phyloP scores from a whole-genome alignment of 2,113 vertebrate genomes.

The Dendrocopos noguchii region DNA sequence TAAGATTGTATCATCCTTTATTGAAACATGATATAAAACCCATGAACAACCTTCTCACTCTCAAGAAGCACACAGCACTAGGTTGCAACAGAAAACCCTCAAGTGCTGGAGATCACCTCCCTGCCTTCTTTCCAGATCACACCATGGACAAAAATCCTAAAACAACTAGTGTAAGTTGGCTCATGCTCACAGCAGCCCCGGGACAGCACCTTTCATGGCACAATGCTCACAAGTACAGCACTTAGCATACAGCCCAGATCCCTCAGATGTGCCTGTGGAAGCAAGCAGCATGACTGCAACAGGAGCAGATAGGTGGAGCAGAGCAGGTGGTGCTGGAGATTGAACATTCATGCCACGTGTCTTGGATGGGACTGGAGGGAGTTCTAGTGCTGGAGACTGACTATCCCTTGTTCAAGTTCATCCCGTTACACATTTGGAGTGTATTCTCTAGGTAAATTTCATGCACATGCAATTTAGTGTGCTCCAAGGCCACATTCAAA shows the following conservation, averaged over 20 bases:
- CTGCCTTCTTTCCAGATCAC: neutral
- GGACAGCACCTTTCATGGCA: neutral
- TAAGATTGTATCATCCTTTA: neutral
- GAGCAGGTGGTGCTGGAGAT: neutral
- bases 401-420: neutral
- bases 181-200: neutral
- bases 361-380: neutral
- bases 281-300: neutral
- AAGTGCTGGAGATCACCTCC: neutral
- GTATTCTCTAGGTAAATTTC: neutral
- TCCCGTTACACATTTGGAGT: neutral
- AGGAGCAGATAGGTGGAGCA: neutral
- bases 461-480: neutral
- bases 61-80: neutral
- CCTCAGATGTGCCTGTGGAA: neutral
- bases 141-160: neutral
- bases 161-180: accelerated
- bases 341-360: accelerated
- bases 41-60: neutral
- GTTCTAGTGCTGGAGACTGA: neutral
- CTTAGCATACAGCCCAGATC: neutral
- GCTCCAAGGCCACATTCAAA: neutral
- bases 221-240: neutral
- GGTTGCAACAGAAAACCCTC: neutral
- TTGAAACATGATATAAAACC: neutral